Percentiles rank a stretch among this genome's conserved stretches.
Evolutionary conservation across 2,113 vertebrate genomes (phyloP).

Genomic region (Zosterops borbonicus): DNA sequence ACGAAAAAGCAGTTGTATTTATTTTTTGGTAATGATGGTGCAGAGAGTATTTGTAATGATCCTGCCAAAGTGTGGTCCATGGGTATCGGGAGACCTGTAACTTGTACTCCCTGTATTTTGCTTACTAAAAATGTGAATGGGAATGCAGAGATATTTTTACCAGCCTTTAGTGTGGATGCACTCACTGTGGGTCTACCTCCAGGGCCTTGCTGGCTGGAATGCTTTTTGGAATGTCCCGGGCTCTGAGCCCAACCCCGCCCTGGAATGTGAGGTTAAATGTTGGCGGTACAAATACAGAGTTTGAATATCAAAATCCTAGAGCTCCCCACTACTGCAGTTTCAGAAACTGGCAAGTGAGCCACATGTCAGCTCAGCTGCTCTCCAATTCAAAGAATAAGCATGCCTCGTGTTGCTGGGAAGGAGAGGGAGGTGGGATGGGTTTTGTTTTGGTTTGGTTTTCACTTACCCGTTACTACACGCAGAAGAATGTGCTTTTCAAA

Average conservation of each 20-base stretch:
- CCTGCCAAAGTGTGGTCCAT: neutral
- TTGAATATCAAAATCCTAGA: slow-evolving; percentile 46
- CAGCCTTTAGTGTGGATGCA: neutral
- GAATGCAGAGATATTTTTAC: neutral
- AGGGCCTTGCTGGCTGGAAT: slow-evolving; percentile 40
- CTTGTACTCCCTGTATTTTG: neutral
- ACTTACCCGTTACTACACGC: neutral
- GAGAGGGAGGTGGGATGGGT: neutral
- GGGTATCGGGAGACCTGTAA: too few relatives aligned
- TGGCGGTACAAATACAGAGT: slow-evolving; percentile 21
- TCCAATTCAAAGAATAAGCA: neutral
- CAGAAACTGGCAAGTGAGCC: slow-evolving; percentile 18
- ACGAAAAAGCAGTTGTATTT: neutral
- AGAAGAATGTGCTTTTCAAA: neutral
- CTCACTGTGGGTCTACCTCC: slow-evolving; percentile 50
- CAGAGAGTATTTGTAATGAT: neutral
- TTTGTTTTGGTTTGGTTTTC: slow-evolving; percentile 5
- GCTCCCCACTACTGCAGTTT: slow-evolving; percentile 34
- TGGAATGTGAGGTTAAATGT: slow-evolving; percentile 62
- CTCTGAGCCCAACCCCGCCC: slow-evolving; percentile 46
- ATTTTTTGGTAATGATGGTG: neutral
- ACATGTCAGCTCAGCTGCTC: slow-evolving; percentile 60
- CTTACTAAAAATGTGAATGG: neutral
- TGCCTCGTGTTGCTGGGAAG: neutral
- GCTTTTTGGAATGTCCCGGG: slow-evolving; percentile 66